Evolutionary conservation across 2,113 vertebrate genomes (phyloP), one percentile per base, ranked within the genome.

Genomic region (Nipponia nippon): DNA sequence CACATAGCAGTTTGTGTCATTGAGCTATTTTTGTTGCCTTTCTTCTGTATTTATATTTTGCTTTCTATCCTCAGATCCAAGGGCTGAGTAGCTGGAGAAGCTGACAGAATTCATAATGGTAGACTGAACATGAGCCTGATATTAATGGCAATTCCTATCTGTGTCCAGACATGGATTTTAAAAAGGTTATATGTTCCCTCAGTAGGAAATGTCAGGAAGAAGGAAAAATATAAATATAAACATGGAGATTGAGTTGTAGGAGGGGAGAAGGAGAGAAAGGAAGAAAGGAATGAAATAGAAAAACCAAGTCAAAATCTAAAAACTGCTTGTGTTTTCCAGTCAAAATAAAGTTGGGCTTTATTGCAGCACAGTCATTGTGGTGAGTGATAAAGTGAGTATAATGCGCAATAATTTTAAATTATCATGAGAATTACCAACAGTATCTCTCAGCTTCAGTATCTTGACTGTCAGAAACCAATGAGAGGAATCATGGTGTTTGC

Each of bases 261-360:
- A 91, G 9, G 1, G 19, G 30, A 91, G 40, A 61, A 70, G 7
- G 22, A 72, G 20, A 86, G 23, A 83, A 55, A 53, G 13, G 25
- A 65, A 69, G 13, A 73, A 92, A 86, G 7, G 17, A 73, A 58
- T 7, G 13, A 5, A 63, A 9, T 19, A 71, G 38, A 86, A 91
- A 59, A 13, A 0, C 2, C n/a, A 63, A 77, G 36, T 36, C 14
- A 66, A 80, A 77, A 44, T 76, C 22, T 72, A 47, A 75, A 73
- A 67, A 80, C 6, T 0, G 0, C 5, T 62, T 58, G 10, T 55
- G 11, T 71, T 93, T 92, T 80, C 52, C 23, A 76, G 52, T 61
- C 47, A 92, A 90, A 95, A 83, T 47, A 80, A 90, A 72, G 40
- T 69, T 92, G n/a, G 69, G 58, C 8, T 89, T 92, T 95, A 65